Evolutionary conservation across 2,888 invertebrate species (phyloP).

Genomic region (Drosophila borborema): DNA sequence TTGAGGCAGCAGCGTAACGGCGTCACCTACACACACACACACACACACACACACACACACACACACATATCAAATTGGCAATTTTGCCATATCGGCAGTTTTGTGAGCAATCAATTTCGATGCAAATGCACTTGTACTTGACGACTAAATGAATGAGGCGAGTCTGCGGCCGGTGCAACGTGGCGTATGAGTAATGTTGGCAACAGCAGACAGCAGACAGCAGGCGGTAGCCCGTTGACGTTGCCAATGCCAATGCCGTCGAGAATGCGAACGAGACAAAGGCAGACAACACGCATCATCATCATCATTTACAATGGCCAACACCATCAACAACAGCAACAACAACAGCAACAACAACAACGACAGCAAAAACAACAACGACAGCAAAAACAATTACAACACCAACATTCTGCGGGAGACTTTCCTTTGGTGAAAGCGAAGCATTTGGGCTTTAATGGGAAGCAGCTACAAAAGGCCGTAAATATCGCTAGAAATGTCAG

Average conservation of each 20-base stretch:
- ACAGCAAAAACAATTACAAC: constrained; percentile 10
- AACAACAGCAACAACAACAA: constrained; percentile 10
- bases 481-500: background rate
- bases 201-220: constrained; percentile 21
- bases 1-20: constrained; percentile 60
- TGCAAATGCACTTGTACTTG: constrained; percentile 79
- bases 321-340: constrained; percentile 9
- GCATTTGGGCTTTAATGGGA: background rate
- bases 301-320: constrained; percentile 53
- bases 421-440: background rate
- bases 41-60: background rate
- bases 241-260: constrained; percentile 32
- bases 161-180: constrained; percentile 51
- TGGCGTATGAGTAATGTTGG: constrained; percentile 69
- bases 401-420: constrained; percentile 16
- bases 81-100: constrained; percentile 76
- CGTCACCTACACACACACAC: constrained; percentile 5
- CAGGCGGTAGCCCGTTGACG: constrained; percentile 18
- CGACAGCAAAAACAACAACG: background rate
- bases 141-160: constrained; percentile 75
- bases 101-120: constrained; percentile 80
- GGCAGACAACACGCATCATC: constrained; percentile 56
- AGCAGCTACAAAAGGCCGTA: background rate
- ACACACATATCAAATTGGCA: constrained; percentile 58
- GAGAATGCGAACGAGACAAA: constrained; percentile 38